Evolutionary conservation across 2,113 vertebrate genomes (phyloP), one percentile per base, ranked within the genome.

Genomic region (Mesocricetus auratus): DNA sequence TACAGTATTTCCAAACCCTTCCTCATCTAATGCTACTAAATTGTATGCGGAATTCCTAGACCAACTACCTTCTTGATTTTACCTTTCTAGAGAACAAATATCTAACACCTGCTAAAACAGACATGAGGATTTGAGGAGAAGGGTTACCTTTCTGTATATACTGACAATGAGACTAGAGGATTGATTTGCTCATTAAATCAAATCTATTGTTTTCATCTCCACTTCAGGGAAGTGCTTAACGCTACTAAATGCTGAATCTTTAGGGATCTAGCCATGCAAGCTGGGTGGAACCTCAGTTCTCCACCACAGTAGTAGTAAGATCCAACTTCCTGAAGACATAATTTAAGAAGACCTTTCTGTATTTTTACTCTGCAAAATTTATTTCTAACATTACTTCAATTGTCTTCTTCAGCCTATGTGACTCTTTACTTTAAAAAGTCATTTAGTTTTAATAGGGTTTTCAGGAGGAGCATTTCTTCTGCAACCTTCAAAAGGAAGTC

Each of bases 291-390:
- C 12, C 53, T 85, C 21, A 60, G 36, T 4, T 79, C 53, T 73
- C 11, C 36, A 62, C 6, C n/a, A 64, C 0, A 64, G 22, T 9
- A 24, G 1, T 74, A 12, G 79, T 68, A 21, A 50, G 47, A 90
- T n/a, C 66, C 91, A 85, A 82, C 22, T 74, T 90, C 85, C 78
- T 79, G 36, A 92, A 64, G 93, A 42, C 19, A 12, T 79, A 85
- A 60, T 88, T 85, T 95, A 31, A 29, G 75, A 77, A 16, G 79
- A 86, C 86, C 1, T 45, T 77, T 81, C 64, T 86, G n/a, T 24
- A 86, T 92, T 86, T 50, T 45, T n/a, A 69, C 7, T 13, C 68
- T 87, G 19, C 22, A 68, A 77, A 91, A 91, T 53, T 29, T 90
- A 31, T n/a, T 56, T 81, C 39, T 77, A n/a, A 42, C 60, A 66